phyloP scores from a whole-genome alignment of 2,797 vertebrate species.

The Melanotaenia parkinsoni region DNA sequence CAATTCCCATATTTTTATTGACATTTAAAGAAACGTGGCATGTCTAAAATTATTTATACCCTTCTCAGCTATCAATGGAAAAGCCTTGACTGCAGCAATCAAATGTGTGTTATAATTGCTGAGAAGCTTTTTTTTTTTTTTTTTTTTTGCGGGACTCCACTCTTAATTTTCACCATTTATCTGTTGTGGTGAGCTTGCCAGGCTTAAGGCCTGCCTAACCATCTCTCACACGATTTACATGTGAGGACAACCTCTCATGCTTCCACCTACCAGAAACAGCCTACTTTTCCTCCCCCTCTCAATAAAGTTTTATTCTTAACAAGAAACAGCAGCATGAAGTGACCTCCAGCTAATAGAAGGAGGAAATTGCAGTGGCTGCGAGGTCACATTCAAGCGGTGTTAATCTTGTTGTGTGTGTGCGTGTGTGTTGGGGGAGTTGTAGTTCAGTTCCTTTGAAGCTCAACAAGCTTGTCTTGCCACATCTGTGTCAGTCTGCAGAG shows the following conservation, averaged over 20 bases:
- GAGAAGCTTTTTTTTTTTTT: too few relatives aligned
- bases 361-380: conserved; percentile 68
- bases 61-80: too few relatives aligned
- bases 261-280: conserved; percentile 33
- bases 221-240: background rate
- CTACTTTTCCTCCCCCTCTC: conserved; percentile 17
- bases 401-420: conserved; percentile 68
- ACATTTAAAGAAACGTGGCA: too few relatives aligned
- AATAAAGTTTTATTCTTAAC: conserved; percentile 61
- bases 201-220: conserved; percentile 12
- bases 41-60: too few relatives aligned
- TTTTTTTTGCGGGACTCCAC: too few relatives aligned
- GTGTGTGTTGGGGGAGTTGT: conserved; percentile 14
- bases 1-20: too few relatives aligned
- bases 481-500: conserved; percentile 74
- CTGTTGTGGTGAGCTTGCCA: conserved; percentile 2
- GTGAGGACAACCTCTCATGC: conserved; percentile 29
- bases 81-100: too few relatives aligned
- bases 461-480: conserved; percentile 69
- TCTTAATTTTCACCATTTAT: too few relatives aligned
- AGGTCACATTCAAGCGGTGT: conserved; percentile 71
- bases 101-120: too few relatives aligned
- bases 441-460: conserved; percentile 79
- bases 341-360: conserved; percentile 60
- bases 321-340: conserved; percentile 67